These are phyloP conservation scores for Chloroceryle aenea DNA, from an alignment of 2,113 vertebrate species.

Conservation along the genomic window DNA sequence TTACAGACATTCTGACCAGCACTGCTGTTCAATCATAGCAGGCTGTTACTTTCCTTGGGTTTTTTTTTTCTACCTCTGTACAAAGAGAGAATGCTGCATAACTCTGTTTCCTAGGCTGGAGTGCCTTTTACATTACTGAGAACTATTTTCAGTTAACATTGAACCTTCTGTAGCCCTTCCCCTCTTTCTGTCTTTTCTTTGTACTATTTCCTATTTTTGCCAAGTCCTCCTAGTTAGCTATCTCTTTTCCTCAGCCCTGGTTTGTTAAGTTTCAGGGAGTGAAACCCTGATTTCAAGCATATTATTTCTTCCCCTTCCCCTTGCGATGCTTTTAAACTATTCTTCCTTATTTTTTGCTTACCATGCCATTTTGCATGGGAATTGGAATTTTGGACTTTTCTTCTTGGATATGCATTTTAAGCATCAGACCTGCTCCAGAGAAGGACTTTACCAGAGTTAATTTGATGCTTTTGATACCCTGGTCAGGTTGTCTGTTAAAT, in stretches of 20 bases:
- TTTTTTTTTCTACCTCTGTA: not conserved
- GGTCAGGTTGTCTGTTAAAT: not conserved
- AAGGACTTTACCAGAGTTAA: not conserved
- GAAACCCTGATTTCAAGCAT: not conserved
- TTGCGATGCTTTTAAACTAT: not conserved
- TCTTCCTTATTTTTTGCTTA: not conserved
- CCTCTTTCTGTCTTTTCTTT: not conserved
- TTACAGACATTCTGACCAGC: not conserved
- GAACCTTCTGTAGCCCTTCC: not conserved
- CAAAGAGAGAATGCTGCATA: not conserved
- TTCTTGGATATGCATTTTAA: not conserved
- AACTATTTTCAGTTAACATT: not conserved
- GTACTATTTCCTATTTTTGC: not conserved
- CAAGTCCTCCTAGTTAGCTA: not conserved
- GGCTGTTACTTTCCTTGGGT: not conserved
- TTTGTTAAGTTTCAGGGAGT: not conserved
- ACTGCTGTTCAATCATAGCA: not conserved
- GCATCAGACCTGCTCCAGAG: not conserved
- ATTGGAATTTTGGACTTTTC: not conserved
- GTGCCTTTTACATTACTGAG: not conserved
- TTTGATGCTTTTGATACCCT: not conserved
- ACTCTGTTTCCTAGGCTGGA: not conserved
- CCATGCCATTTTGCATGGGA: too few relatives aligned
- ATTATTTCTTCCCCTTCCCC: not conserved
- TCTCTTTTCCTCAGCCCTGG: not conserved